Evolutionary conservation across 2,888 invertebrate genomes (phyloP).

Genomic region (Lepidonotus clava): DNA sequence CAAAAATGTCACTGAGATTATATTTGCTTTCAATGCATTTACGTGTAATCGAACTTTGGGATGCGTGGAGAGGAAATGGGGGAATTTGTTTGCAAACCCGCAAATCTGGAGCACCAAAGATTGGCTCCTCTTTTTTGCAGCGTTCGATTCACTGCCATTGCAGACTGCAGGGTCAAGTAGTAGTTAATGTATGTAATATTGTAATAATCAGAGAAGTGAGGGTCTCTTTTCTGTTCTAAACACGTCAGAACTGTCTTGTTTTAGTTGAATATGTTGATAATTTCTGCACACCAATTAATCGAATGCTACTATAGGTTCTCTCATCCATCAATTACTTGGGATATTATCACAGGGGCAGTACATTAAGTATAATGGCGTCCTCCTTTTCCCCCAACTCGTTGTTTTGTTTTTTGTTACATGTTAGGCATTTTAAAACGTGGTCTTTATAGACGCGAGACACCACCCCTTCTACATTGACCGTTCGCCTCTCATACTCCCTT

Average conservation of each 20-base stretch:
- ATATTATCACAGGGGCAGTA: no score
- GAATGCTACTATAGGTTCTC: background rate
- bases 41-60: slow-evolving; percentile 17
- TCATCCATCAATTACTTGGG: no score
- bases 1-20: slow-evolving; percentile 34
- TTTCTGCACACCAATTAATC: background rate
- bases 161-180: slow-evolving; percentile 33
- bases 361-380: background rate
- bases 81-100: background rate
- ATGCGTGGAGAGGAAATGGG: background rate
- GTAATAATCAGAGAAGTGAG: background rate
- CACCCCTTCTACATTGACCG: background rate
- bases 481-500: background rate
- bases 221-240: background rate
- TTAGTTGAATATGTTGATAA: background rate
- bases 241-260: background rate
- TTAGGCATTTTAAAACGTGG: background rate
- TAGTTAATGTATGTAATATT: no score
- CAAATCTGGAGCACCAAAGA: background rate
- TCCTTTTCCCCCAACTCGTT: background rate
- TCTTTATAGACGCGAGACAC: background rate
- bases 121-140: no score
- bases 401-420: slow-evolving; percentile 16
- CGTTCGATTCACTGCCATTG: slow-evolving; percentile 44
- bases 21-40: slow-evolving; percentile 39